phyloP scores from a whole-genome alignment of 2,888 invertebrate genomes.

The Diarsia brunnea region DNA sequence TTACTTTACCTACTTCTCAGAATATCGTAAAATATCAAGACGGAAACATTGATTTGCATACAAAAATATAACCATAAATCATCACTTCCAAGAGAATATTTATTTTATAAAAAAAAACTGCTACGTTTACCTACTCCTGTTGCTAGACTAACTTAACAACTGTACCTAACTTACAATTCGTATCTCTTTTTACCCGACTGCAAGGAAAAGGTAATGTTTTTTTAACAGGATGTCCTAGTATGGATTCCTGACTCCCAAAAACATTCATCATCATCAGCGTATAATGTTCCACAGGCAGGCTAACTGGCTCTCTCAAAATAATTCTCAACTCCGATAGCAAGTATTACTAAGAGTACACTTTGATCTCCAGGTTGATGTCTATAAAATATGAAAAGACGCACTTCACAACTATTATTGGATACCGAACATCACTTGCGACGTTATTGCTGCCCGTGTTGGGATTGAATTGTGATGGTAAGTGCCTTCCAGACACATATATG shows the following conservation, averaged over 20 bases:
- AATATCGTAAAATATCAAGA: background rate
- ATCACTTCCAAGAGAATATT: background rate
- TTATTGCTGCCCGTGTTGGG: conserved; percentile 20
- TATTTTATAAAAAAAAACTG: background rate
- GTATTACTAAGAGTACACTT: background rate
- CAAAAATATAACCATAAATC: background rate
- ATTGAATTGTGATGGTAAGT: conserved; percentile 20
- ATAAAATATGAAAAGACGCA: background rate
- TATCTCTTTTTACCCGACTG: too few relatives aligned
- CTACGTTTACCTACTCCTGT: background rate
- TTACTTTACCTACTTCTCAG: background rate
- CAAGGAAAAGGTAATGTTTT: too few relatives aligned
- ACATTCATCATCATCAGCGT: too few relatives aligned
- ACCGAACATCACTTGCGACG: conserved; percentile 2
- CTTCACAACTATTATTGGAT: conserved; percentile 9
- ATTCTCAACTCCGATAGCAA: background rate
- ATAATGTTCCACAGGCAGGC: too few relatives aligned
- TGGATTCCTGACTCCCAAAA: too few relatives aligned
- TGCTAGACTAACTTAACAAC: background rate
- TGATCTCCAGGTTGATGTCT: background rate
- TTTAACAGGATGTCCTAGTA: too few relatives aligned
- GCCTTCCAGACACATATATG: background rate
- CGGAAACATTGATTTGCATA: background rate
- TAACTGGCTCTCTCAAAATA: background rate
- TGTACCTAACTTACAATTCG: background rate